Base-by-base conservation (phyloP, 1,140 invertebrate genomes). In the Platyura marginata region DNA sequence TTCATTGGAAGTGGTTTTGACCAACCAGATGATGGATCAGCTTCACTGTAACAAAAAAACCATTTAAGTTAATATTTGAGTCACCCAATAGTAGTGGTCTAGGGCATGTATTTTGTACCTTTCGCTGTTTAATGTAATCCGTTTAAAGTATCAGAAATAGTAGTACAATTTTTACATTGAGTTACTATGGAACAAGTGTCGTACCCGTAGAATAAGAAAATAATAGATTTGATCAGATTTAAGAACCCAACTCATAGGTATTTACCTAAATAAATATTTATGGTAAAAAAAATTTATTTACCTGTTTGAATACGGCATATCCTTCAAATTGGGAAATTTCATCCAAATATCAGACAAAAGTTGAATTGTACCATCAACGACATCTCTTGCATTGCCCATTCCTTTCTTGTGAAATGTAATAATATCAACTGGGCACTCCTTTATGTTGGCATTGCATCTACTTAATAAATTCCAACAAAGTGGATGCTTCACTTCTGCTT, bases 321-420 rank as follows among this genome's bases (percentile, higher is more conserved):
- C 41, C 20, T 47, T 43, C 2, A 68, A 44, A 42, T 56, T 51
- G 1, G 60, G 55, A 52, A 57, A 69, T 23, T 59, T 46, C 15
- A 47, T 44, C 29, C 51, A 51, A 22, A 67, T 48, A 15, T 53
- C 43, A n/a, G 54, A 33, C 21, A 64, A 47, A 29, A 69, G 47
- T 18, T 49, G 36, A 1, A 59, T 41, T n/a, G 55, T 59, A 13
- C 48, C 52, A 36, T 59, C 50, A 1, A 66, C 43, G 8, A 68
- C 55, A 32, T 54, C 56, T 8, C 44, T 42, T 15, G 55, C 54
- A 21, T 51, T 55, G 9, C 59, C 59, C 13, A 53, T 43, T n/a
- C 66, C 67, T 51, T 69, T 69, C 22, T 62, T 55, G 46, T 69
- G 67, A 44, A 62, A 68, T 10, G 57, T 65, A 11, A 69, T 50